Percentiles rank a stretch among this genome's conserved stretches.
These are phyloP conservation scores for Drosophila gaucha DNA, from an alignment of 2,888 invertebrate species.

Conservation along the genomic window DNA sequence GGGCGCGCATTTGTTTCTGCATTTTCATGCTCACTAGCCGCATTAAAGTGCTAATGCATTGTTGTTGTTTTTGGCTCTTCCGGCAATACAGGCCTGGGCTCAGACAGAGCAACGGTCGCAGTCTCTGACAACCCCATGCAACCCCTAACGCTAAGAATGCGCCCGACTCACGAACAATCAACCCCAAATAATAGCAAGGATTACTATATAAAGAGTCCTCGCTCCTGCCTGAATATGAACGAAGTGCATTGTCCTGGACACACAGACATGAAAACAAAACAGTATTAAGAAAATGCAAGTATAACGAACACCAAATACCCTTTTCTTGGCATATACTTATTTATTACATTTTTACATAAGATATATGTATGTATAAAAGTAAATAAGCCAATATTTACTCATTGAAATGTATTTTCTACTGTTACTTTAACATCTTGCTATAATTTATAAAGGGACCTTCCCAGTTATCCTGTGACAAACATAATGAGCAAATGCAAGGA, in stretches of 20 bases:
- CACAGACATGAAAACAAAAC: constrained; percentile 20
- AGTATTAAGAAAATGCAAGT: neutral
- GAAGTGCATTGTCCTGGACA: constrained; percentile 73
- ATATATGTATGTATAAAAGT: neutral
- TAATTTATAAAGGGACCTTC: neutral
- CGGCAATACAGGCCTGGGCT: constrained; percentile 14
- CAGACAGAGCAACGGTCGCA: constrained; percentile 15
- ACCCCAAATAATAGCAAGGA: constrained; percentile 76
- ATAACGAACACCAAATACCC: constrained; percentile 17
- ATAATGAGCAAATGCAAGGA: neutral
- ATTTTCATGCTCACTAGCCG: constrained; percentile 77
- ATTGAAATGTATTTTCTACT: neutral
- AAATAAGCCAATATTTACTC: neutral
- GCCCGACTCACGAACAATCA: constrained; percentile 69
- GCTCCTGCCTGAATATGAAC: constrained; percentile 22
- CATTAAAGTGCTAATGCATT: constrained; percentile 82
- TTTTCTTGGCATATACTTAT: neutral
- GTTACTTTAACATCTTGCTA: neutral
- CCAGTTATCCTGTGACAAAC: neutral
- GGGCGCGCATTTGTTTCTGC: constrained; percentile 76
- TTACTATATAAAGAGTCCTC: constrained; percentile 56
- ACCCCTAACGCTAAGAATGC: constrained; percentile 55
- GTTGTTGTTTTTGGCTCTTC: constrained; percentile 78
- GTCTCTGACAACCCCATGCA: constrained; percentile 37
- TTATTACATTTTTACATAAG: neutral